Percentiles rank a stretch among this genome's conserved stretches.
phyloP scores from a whole-genome alignment of 1,140 invertebrate species.

The Phenacoccus solenopsis region DNA sequence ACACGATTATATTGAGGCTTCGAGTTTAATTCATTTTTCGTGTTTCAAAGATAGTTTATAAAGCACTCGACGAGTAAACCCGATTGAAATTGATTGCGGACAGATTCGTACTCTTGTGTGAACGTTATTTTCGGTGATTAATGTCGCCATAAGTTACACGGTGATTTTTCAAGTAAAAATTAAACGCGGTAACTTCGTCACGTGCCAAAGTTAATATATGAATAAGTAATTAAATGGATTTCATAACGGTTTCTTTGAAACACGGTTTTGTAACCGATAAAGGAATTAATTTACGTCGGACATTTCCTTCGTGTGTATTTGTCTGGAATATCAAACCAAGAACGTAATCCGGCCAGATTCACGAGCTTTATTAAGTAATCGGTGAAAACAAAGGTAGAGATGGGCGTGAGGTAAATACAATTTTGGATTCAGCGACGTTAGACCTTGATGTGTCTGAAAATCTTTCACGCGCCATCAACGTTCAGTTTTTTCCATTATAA shows the following conservation, averaged over 20 bases:
- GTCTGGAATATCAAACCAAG: background rate
- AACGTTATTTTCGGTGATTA: background rate
- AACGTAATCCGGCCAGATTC: too few species aligned
- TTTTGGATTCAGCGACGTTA: too few species aligned
- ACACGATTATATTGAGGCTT: background rate
- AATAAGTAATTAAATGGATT: background rate
- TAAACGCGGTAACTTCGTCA: background rate
- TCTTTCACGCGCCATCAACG: too few species aligned
- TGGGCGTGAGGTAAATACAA: too few species aligned
- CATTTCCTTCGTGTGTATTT: background rate
- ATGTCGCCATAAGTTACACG: background rate
- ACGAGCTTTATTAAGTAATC: too few species aligned
- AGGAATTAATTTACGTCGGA: background rate
- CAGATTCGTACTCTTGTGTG: background rate
- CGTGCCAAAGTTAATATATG: background rate
- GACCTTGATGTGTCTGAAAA: too few species aligned
- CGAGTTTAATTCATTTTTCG: background rate
- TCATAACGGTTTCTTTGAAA: background rate
- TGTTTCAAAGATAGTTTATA: too few species aligned
- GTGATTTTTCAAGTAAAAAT: background rate
- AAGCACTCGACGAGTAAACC: background rate
- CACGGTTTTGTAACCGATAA: background rate
- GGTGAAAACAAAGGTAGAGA: too few species aligned
- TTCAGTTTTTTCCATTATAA: too few species aligned
- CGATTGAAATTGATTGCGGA: background rate